Conservation (phyloP, 2,797 vertebrate species). For the Margarornis squamiger region DNA sequence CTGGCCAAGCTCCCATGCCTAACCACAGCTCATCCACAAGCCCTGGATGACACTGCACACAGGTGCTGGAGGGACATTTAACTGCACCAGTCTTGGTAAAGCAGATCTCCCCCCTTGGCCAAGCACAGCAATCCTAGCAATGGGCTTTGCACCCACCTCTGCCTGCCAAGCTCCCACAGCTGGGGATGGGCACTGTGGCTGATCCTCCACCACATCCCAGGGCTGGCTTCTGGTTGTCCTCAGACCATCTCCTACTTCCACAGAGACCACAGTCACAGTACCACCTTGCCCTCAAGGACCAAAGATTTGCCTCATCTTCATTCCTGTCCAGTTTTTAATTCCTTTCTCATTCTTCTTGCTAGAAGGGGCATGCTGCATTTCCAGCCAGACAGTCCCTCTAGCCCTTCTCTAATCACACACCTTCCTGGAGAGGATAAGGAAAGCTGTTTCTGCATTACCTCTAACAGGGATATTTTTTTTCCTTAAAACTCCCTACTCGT, state of each 20-base stretch:
- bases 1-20: neutral
- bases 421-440: neutral
- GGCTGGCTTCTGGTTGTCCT: neutral
- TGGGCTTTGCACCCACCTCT: neutral
- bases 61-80: neutral
- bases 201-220: accelerated
- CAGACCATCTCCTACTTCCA: neutral
- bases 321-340: neutral
- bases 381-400: neutral
- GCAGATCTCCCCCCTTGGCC: neutral
- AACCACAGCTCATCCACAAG: neutral
- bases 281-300: neutral
- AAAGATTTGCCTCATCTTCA: neutral
- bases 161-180: neutral
- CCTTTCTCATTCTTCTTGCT: neutral
- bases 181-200: accelerated
- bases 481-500: neutral
- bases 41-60: neutral
- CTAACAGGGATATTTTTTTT: neutral
- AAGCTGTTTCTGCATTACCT: neutral
- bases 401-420: neutral
- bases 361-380: neutral
- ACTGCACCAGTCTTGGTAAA: neutral
- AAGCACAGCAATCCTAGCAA: neutral
- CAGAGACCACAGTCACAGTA: neutral